Conservation (phyloP, 2,113 vertebrate species). For the Tretioscincus oriximinensis region DNA sequence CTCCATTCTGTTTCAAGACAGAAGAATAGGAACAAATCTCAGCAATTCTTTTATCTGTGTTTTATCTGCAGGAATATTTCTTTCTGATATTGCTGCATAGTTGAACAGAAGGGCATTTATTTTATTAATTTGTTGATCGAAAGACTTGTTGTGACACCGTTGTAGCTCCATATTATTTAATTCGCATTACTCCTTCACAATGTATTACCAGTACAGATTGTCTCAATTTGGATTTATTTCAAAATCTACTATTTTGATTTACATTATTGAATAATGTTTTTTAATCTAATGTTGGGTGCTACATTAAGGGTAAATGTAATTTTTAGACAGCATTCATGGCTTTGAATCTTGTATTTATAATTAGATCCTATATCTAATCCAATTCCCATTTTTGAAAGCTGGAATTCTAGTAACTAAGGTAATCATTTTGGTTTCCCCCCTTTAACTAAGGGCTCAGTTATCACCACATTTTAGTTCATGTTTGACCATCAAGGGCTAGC, state of each 20-base stretch:
- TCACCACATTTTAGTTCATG: neutral
- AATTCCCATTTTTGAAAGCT: neutral
- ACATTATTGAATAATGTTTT: neutral
- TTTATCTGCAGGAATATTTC: neutral
- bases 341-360: neutral
- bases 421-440: neutral
- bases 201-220: neutral
- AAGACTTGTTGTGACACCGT: neutral
- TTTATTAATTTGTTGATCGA: slow-evolving; percentile 5
- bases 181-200: neutral
- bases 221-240: neutral
- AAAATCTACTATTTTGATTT: neutral
- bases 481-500: no score
- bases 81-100: neutral
- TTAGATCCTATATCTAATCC: neutral
- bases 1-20: no score
- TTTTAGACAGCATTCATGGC: neutral
- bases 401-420: neutral
- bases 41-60: neutral
- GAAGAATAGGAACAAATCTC: no score
- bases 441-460: neutral
- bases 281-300: neutral
- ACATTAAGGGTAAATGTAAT: neutral
- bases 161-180: neutral
- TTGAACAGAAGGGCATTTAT: neutral